A percentile compares a stretch with the other conserved stretches of the same genome.
Evolutionary conservation across 2,888 invertebrate species (phyloP).

Genomic region (Dasypogon diadema): DNA sequence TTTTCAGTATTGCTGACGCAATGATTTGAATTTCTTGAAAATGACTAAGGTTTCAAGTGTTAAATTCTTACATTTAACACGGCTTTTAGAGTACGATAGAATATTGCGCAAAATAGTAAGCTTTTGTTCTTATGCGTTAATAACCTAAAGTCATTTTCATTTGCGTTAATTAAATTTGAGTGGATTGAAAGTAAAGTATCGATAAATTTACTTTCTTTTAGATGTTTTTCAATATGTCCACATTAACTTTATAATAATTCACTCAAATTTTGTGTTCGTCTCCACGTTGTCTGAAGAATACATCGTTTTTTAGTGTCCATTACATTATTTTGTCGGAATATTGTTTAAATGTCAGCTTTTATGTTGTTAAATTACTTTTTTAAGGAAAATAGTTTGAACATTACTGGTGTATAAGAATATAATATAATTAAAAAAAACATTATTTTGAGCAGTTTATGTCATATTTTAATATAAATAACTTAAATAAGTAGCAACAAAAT

Average conservation of each 20-base stretch:
- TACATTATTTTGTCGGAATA: constrained; percentile 23
- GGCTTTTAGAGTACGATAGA: constrained; percentile 16
- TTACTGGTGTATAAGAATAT: not conserved
- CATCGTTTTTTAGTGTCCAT: constrained; percentile 38
- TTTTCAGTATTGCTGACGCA: constrained; percentile 24
- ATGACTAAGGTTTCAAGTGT: constrained; percentile 52
- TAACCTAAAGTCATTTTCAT: too few relatives aligned
- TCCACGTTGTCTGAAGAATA: constrained; percentile 33
- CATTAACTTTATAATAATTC: constrained; percentile 7
- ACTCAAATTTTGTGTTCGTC: constrained; percentile 35
- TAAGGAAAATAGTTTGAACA: not conserved
- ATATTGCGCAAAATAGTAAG: constrained; percentile 11
- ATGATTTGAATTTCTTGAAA: constrained; percentile 51
- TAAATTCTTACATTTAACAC: not conserved
- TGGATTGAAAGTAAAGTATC: not conserved
- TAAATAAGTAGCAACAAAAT: too few relatives aligned
- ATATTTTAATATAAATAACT: not conserved
- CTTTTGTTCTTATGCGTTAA: constrained; percentile 12
- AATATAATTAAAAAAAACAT: not conserved
- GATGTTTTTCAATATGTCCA: not conserved
- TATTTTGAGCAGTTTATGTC: constrained; percentile 20
- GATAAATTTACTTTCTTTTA: not conserved
- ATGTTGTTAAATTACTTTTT: not conserved
- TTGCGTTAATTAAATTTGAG: constrained; percentile 26
- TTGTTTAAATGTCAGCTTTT: constrained; percentile 35